Evolutionary conservation across 53 echinoderm and acorn worm species (phyloP).

Genomic region (Glandiceps talaboti): DNA sequence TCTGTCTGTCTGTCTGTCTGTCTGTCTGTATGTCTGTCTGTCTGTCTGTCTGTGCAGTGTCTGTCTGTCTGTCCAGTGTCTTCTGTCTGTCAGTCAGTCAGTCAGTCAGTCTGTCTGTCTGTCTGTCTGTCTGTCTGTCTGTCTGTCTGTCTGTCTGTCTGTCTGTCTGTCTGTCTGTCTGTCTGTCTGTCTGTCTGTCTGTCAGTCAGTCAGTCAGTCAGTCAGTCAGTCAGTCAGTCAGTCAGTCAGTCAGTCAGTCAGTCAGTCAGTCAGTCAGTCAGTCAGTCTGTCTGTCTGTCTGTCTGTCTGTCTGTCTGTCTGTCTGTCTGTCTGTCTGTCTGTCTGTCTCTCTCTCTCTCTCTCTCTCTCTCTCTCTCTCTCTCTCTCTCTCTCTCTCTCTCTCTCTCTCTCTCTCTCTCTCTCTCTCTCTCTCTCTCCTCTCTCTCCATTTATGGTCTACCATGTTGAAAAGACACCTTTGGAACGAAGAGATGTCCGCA

Average conservation of each 20-base stretch:
- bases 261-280: not conserved
- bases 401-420: not conserved
- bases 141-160: not conserved
- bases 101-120: not conserved
- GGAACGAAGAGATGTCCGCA: too few relatives aligned
- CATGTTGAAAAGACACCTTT: too few relatives aligned
- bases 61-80: too few relatives aligned
- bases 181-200: not conserved
- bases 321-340: not conserved
- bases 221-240: not conserved
- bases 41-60: not conserved
- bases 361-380: not conserved
- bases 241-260: not conserved
- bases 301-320: not conserved
- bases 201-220: not conserved
- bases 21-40: not conserved
- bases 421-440: not conserved
- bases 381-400: not conserved
- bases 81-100: not conserved
- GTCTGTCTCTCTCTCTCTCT: not conserved
- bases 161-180: not conserved
- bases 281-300: not conserved
- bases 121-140: not conserved
- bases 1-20: not conserved
- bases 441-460: not conserved